These are phyloP conservation scores for Spheniscus mendiculus DNA, from an alignment of 2,113 vertebrate species.

Conservation along the genomic window DNA sequence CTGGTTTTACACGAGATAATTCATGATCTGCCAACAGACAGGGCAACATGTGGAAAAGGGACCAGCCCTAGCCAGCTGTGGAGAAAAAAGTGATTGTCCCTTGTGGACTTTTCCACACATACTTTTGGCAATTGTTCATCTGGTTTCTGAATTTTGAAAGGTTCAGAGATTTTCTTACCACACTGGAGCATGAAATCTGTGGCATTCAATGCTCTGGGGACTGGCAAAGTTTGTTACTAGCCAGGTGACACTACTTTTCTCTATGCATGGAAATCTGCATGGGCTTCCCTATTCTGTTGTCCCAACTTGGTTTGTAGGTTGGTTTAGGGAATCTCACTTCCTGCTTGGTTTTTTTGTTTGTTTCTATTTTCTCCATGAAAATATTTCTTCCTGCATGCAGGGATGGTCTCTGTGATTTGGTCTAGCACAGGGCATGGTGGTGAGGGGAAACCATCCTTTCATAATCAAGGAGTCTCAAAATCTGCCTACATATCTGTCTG, in stretches of 20 bases:
- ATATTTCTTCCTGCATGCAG: neutral
- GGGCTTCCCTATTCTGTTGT: neutral
- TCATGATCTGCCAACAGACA: neutral
- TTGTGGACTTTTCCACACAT: neutral
- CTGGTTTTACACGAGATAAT: neutral
- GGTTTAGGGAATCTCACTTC: neutral
- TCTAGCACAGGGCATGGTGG: neutral
- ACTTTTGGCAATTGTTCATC: neutral
- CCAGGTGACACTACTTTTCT: neutral
- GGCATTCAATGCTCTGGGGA: neutral
- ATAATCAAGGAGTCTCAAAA: neutral
- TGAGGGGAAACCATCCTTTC: neutral
- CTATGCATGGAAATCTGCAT: neutral
- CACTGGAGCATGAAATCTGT: neutral
- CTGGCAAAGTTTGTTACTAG: neutral
- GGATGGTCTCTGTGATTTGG: neutral
- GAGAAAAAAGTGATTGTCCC: neutral
- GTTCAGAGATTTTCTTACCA: neutral
- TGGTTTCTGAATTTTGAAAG: neutral
- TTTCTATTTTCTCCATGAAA: neutral
- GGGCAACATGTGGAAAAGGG: neutral
- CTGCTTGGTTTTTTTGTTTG: neutral
- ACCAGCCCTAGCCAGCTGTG: neutral
- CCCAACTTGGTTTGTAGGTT: neutral
- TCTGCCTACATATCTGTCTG: neutral